Percentiles rank a stretch among this genome's conserved stretches.
Conservation (phyloP, 1,140 invertebrate genomes). For the Rhagoletis zephyria region DNA sequence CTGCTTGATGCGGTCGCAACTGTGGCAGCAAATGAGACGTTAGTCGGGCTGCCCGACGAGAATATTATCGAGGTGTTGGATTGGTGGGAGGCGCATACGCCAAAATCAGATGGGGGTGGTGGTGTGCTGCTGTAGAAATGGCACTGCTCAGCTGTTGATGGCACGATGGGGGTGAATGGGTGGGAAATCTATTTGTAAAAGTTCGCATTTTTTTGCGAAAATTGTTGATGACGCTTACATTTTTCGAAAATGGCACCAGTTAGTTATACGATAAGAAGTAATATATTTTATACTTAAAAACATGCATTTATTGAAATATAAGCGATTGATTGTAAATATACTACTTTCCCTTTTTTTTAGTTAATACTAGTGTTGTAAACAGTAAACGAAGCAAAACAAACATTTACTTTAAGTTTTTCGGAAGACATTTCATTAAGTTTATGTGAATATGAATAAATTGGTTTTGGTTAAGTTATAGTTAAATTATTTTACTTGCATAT, state of each 20-base stretch:
- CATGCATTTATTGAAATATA: not conserved
- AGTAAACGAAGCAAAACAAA: conserved; percentile 39
- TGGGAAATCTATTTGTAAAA: not conserved
- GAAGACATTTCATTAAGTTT: conserved; percentile 48
- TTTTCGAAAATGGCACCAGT: conserved; percentile 30
- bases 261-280: not conserved
- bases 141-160: not conserved
- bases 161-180: not conserved
- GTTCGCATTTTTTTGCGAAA: conserved; percentile 34
- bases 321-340: conserved; percentile 9
- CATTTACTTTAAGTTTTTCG: conserved; percentile 15
- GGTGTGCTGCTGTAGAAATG: conserved; percentile 57
- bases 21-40: conserved; percentile 45
- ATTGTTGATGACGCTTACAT: conserved; percentile 54
- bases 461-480: conserved; percentile 33
- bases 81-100: conserved; percentile 75
- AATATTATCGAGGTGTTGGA: conserved; percentile 74
- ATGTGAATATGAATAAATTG: conserved; percentile 13
- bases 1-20: conserved; percentile 65
- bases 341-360: not conserved
- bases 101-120: conserved; percentile 66
- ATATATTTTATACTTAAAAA: not conserved
- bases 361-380: conserved; percentile 21
- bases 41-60: conserved; percentile 67
- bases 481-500: not conserved